Evolutionary conservation across 2,113 vertebrate species (phyloP), one percentile per base, ranked within the genome.

Genomic region (Gnathonemus echidnorhynchus): DNA sequence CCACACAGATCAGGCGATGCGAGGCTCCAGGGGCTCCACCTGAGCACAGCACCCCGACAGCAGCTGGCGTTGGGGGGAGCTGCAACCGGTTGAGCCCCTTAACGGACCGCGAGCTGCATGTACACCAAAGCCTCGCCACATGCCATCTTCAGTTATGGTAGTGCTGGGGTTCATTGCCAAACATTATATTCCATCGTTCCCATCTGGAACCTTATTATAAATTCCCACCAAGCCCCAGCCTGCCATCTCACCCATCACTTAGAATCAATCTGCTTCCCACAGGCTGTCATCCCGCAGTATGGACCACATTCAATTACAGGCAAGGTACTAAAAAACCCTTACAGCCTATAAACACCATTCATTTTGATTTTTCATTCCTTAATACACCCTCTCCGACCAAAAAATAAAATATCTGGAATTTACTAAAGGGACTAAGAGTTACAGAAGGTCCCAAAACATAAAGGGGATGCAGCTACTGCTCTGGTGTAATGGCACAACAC

Each of bases 291-390:
- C 62, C 66, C 8, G 1, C 88, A 50, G 24, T 15, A 86, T 49
- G 66, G 66, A n/a, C n/a, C n/a, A 39, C 45, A 77, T 89, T 89
- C 66, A 50, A 89, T 89, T 77, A 89, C 11, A 80, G 46, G 19
- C 13, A 50, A 49, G 27, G 45, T 89, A 27, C n/a, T 80, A 45
- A 39, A 35, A 80, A 42, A 52, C 13, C 62, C 88, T 31, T 31
- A 6, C 56, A 19, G 62, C 48, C 66, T 17, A 49, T n/a, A 70
- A 89, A 50, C 15, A 46, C 48, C 66, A 19, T 42, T 42, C 13
- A 27, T 74, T 89, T 89, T 24, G 19, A 50, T 89, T 31, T 48
- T 74, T 70, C 46, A n/a, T 70, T 62, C n/a, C 62, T 27, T 39
- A n/a, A 53, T 66, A 31, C 27, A 70, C 62, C 62, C 62, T 70